Evolutionary conservation across 2,797 vertebrate species (phyloP).

Genomic region (Hoplostethus mediterraneus): DNA sequence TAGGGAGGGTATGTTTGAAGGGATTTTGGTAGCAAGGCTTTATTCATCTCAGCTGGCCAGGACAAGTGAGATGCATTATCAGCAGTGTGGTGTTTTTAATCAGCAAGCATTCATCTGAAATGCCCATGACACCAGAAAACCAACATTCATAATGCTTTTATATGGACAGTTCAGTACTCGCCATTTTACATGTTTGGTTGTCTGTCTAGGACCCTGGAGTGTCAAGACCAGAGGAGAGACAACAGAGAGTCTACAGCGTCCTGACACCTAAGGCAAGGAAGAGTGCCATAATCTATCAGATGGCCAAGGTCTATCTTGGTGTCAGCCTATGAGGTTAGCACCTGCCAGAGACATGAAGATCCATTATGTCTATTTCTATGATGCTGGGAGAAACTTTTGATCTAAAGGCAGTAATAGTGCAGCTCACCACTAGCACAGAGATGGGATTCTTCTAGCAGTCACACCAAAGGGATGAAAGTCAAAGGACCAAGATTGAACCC

Average conservation of each 20-base stretch:
- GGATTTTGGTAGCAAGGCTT: not conserved
- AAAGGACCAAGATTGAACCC: constrained; percentile 31
- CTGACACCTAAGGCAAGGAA: constrained; percentile 49
- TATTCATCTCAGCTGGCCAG: not conserved
- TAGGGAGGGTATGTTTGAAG: not conserved
- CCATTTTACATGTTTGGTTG: not conserved
- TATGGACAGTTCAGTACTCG: not conserved
- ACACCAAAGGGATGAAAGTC: constrained; percentile 19
- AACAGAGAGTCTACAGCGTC: constrained; percentile 44
- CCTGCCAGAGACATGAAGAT: constrained; percentile 10
- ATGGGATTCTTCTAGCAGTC: constrained; percentile 8
- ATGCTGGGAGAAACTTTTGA: constrained; percentile 4
- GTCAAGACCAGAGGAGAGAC: constrained; percentile 68
- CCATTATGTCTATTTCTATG: not conserved
- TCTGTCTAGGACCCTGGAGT: constrained; percentile 74
- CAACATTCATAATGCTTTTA: too few species aligned
- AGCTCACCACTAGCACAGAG: not conserved
- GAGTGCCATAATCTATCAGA: not conserved
- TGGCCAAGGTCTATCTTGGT: constrained; percentile 1
- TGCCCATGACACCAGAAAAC: not conserved
- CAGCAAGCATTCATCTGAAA: not conserved
- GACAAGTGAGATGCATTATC: not conserved
- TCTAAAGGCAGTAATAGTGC: not conserved
- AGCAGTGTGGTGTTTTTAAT: not conserved
- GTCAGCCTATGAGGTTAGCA: constrained; percentile 19